phyloP scores from a whole-genome alignment of 1,140 invertebrate genomes.

The Aradophagus sp. region DNA sequence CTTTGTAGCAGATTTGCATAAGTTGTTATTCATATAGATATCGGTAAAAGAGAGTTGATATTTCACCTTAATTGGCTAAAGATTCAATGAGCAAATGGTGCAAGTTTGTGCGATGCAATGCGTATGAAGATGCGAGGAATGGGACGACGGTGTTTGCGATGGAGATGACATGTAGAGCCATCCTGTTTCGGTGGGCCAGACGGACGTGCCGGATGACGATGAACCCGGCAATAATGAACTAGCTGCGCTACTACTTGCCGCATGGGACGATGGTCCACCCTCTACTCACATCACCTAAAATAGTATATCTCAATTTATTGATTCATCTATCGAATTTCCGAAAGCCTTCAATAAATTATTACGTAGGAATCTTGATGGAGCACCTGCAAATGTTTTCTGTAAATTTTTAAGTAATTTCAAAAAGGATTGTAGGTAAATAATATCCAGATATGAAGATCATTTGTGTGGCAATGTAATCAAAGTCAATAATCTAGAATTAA shows the following conservation, averaged over 20 bases:
- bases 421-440: no score
- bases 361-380: no score
- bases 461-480: no score
- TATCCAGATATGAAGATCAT: no score
- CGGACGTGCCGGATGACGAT: slow-evolving; percentile 54
- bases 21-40: no score
- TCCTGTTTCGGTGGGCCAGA: slow-evolving; percentile 57
- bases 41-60: no score
- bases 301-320: background rate
- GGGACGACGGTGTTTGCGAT: slow-evolving; percentile 61
- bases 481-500: no score
- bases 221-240: slow-evolving; percentile 56
- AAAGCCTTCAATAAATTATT: no score
- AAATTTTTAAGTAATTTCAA: no score
- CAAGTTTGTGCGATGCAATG: slow-evolving; percentile 74
- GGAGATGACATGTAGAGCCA: slow-evolving; percentile 65
- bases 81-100: slow-evolving; percentile 76
- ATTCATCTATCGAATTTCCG: no score
- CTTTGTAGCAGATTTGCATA: no score
- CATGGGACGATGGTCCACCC: slow-evolving; percentile 70
- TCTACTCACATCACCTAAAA: slow-evolving; percentile 78
- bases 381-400: no score
- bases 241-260: slow-evolving; percentile 60
- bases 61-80: slow-evolving; percentile 60
- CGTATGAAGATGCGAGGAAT: slow-evolving; percentile 63